Percentiles rank a stretch among this genome's conserved stretches.
These are phyloP conservation scores for Pithys albifrons DNA, from an alignment of 2,113 vertebrate genomes.

Conservation along the genomic window DNA sequence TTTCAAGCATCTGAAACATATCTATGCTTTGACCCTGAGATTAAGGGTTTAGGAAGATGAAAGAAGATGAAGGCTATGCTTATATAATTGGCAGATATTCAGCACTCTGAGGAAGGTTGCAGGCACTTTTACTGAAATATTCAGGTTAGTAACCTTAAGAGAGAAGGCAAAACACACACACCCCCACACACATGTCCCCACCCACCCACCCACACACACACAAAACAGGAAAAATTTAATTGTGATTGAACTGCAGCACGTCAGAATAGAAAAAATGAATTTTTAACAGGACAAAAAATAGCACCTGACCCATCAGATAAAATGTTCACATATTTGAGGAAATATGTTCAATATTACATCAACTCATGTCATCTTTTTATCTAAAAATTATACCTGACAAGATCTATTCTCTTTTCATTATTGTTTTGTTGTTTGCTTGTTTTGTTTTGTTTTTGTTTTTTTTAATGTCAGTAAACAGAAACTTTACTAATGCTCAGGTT, in stretches of 20 bases:
- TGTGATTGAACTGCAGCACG: background rate
- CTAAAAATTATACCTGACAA: background rate
- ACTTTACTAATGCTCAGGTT: background rate
- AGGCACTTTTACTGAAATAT: background rate
- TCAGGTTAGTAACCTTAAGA: background rate
- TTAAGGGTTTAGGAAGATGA: background rate
- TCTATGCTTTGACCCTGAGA: background rate
- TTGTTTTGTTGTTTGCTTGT: background rate
- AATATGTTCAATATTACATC: background rate
- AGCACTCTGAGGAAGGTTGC: background rate
- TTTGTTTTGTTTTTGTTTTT: background rate
- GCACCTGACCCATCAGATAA: background rate
- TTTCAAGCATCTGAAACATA: constrained; percentile 43
- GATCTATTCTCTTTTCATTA: background rate
- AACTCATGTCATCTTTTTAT: background rate
- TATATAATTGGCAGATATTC: background rate
- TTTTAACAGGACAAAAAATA: background rate
- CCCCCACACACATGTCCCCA: no score
- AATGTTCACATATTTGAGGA: background rate
- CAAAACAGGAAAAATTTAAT: background rate
- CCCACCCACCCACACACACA: accelerated
- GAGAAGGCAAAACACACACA: background rate
- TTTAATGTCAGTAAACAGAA: background rate
- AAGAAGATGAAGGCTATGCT: background rate
- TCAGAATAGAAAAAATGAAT: background rate